Percentiles rank a stretch among this genome's conserved stretches.
Conservation (phyloP, 2,113 vertebrate genomes). For the Eptesicus fuscus region DNA sequence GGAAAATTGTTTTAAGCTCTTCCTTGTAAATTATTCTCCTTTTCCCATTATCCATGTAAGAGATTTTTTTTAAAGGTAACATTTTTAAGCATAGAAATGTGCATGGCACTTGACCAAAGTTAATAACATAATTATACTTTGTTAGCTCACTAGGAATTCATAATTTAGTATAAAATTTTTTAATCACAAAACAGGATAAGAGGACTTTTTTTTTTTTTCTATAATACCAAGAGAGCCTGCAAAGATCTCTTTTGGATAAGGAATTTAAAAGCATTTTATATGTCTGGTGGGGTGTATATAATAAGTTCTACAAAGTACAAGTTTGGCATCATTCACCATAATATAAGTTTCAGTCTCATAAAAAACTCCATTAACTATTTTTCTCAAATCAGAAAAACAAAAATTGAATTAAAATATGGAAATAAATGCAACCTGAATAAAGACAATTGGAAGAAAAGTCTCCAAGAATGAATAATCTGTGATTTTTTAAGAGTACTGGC, state of each 20-base stretch:
- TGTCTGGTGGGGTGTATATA: neutral
- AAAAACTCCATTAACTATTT: slow-evolving; percentile 11
- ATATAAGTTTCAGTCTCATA: neutral
- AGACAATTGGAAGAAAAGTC: slow-evolving; percentile 17
- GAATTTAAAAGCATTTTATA: neutral
- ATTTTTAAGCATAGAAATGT: neutral
- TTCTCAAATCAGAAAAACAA: slow-evolving; percentile 29
- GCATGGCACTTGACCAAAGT: neutral
- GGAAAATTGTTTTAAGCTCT: slow-evolving; percentile 11
- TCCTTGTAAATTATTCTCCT: slow-evolving; percentile 26
- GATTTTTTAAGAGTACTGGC: neutral
- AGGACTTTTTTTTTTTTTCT: neutral
- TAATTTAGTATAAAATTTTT: neutral
- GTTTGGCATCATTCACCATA: neutral
- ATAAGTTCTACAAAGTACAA: neutral
- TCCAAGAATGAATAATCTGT: slow-evolving; percentile 3
- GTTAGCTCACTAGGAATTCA: neutral
- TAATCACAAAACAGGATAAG: neutral
- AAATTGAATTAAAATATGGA: neutral
- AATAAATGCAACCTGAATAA: slow-evolving; percentile 9
- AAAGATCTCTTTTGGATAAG: neutral
- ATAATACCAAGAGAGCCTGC: neutral
- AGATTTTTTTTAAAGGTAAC: neutral
- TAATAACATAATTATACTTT: neutral
- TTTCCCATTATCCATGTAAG: neutral